Percentiles rank a stretch among this genome's conserved stretches.
Evolutionary conservation across 2,888 invertebrate genomes (phyloP).

Genomic region (Pantelozetes paolii): DNA sequence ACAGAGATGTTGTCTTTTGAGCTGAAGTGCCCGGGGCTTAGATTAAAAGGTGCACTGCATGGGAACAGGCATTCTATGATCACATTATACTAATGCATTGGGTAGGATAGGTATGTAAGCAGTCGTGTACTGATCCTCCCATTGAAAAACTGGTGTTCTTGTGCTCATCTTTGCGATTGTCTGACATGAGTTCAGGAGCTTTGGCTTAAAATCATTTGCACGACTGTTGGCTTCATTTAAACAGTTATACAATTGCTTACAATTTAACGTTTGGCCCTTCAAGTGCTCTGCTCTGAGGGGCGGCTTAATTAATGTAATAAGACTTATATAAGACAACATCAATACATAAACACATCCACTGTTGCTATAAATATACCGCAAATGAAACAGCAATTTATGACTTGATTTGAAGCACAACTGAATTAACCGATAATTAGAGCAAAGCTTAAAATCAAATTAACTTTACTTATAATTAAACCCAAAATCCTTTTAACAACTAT

Average conservation of each 20-base stretch:
- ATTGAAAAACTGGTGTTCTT: constrained; percentile 22
- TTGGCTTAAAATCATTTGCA: constrained; percentile 5
- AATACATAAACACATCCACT: not conserved
- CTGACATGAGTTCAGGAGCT: constrained; percentile 21
- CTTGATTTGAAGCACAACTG: no score
- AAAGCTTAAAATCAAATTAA: not conserved
- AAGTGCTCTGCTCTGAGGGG: not conserved
- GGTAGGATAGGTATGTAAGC: constrained; percentile 30
- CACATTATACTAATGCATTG: constrained; percentile 28
- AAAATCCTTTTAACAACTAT: no score
- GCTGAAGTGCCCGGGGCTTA: not conserved
- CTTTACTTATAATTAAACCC: not conserved
- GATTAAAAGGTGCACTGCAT: constrained; percentile 21
- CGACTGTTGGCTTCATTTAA: constrained; percentile 11
- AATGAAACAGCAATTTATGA: not conserved
- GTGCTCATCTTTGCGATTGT: not conserved
- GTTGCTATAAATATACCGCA: not conserved
- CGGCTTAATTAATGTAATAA: constrained; percentile 33
- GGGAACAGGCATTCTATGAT: constrained; percentile 11
- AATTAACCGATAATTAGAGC: not conserved
- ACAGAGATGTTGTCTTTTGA: not conserved
- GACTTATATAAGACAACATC: not conserved
- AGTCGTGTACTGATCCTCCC: constrained; percentile 30
- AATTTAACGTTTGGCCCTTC: not conserved
- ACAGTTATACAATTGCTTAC: constrained; percentile 11